Evolutionary conservation across 1,140 invertebrate species (phyloP), one percentile per base, ranked within the genome.

Genomic region (Oscheius sp.): DNA sequence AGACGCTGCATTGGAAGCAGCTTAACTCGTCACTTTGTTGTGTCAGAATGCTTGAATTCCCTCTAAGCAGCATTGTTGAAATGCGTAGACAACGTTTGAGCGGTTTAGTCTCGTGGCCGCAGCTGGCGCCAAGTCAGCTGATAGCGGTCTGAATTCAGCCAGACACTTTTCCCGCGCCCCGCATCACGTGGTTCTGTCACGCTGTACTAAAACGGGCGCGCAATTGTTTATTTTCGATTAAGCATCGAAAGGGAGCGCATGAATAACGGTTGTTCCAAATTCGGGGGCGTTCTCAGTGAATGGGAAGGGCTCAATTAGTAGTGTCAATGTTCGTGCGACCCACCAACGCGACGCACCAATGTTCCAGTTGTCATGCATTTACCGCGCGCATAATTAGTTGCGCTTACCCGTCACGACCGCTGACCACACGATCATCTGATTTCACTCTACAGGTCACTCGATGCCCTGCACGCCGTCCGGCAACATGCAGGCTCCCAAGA

Each of bases 401-500:
- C 61, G 61, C 32, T 63, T 63, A 63, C 32, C 36, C 36, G 61
- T 10, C 10, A 23, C 7, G 36, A n/a, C 10, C 61, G 28, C 0
- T 26, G 36, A 1, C 20, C 32, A 13, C 13, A 59, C 36, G 31
- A 18, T 1, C 15, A 63, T 63, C 36, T n/a, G 31, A n/a, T 32
- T 32, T 34, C 61, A 18, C 36, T 18, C 35, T 63, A 7, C 32
- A 63, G 32, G 61, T 34, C 61, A 32, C 61, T 63, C 61, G 15
- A 63, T 34, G 1, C 61, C 61, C 10, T 10, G 28, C 18, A 63
- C 32, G 18, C 32, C 32, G 63, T 67, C 64, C 20, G 38, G 32
- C 3, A 62, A 65, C 32, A 58, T 35, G 10, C 72, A 63, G n/a
- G 36, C 81, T n/a, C 81, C 79, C 23, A 82, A 83, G 58, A 82